Evolutionary conservation across 2,888 invertebrate genomes (phyloP).

Genomic region (Watsonalla cultraria): DNA sequence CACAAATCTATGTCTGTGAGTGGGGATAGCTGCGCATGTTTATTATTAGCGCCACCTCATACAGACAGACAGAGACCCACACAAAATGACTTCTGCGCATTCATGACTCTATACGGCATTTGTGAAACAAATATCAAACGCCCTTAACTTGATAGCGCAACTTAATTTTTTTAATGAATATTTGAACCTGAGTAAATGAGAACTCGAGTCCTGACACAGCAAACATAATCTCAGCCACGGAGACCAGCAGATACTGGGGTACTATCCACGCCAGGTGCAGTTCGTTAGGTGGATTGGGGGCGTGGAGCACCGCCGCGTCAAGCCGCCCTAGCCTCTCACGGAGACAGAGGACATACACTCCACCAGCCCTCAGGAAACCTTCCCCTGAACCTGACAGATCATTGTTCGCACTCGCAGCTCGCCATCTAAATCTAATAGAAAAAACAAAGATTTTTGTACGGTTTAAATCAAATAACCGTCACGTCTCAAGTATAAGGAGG

Average conservation of each 20-base stretch:
- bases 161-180: background rate
- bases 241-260: constrained; percentile 89
- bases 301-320: constrained; percentile 77
- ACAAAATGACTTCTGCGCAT: too few relatives aligned
- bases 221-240: constrained; percentile 89
- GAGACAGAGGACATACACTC: constrained; percentile 79
- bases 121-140: too few relatives aligned
- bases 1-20: too few relatives aligned
- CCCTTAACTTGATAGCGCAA: too few relatives aligned
- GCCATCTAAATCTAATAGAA: constrained; percentile 53
- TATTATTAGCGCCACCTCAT: too few relatives aligned
- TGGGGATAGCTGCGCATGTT: too few relatives aligned
- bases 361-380: constrained; percentile 53
- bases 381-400: constrained; percentile 54
- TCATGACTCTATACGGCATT: too few relatives aligned
- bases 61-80: too few relatives aligned
- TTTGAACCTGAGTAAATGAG: constrained; percentile 85
- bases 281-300: constrained; percentile 81
- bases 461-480: too few relatives aligned
- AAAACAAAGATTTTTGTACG: too few relatives aligned
- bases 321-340: constrained; percentile 71
- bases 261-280: constrained; percentile 85
- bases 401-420: constrained; percentile 45
- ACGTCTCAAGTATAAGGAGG: too few relatives aligned
- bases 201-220: constrained; percentile 90